Evolutionary conservation across 2,888 invertebrate genomes (phyloP), one percentile per base, ranked within the genome.

Genomic region (Phrixothrix hirtus): DNA sequence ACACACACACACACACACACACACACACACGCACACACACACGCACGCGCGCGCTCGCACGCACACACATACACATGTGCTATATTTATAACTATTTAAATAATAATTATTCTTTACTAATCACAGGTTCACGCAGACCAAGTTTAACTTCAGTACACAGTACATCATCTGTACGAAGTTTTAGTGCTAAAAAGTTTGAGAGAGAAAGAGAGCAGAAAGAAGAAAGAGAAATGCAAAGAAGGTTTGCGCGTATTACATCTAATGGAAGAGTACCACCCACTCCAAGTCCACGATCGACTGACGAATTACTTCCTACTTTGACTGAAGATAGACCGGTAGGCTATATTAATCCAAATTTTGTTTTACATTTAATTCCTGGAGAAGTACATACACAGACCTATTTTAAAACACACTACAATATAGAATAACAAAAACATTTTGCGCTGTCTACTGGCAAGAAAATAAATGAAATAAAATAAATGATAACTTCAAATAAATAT

Each of bases 91-190:
- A 7, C 7, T 21, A 21, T 21, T 21, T 21, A 21, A 21, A 21
- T 21, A 21, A 5, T 21, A 21, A 21, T 21, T 21, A 7, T 5
- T 3, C 3, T 5, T 21, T 5, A 21, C 3, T 5, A 11, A 31
- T 26, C 43, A 12, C 52, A 91, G 91, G 90, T 83, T 90, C 90
- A 72, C 83, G 91, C 81, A 85, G 91, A 80, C 90, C 91, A 79
- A 90, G 91, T 82, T 79, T 91, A 81, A 88, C 87, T 62, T 92
- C 91, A 59, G 81, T 92, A 67, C 91, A 92, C 74, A 91, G 91
- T 80, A 85, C 86, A 64, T 90, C 88, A 55, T 92, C 91, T 39
- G 83, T 89, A 58, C 83, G 88, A 71, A 91, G 90, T 76, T 91
- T 89, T 77, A 89, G 90, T 70, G 83, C 88, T 63, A 83, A 85